Evolutionary conservation across 2,888 invertebrate species (phyloP).

Genomic region (Monoplex corrugatus): DNA sequence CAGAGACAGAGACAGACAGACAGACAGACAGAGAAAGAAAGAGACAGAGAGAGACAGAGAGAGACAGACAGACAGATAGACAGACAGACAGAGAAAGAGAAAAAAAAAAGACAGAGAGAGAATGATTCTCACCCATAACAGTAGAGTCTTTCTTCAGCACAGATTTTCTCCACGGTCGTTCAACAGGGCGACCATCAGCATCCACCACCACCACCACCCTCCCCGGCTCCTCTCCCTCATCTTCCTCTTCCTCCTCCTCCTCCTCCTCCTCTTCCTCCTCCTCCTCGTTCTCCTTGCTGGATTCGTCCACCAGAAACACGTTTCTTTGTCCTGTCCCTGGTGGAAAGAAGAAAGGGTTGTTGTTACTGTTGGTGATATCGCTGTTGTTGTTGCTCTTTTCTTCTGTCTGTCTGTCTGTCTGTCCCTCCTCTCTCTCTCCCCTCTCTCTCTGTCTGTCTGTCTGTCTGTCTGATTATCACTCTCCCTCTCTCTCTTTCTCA

Average conservation of each 20-base stretch:
- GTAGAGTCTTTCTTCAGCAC: conserved; percentile 9
- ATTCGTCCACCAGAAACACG: conserved; percentile 25
- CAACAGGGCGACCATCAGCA: neutral
- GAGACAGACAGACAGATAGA: neutral
- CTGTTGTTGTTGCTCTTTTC: too few species aligned
- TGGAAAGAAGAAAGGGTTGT: neutral
- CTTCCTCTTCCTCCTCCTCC: conserved; percentile 17
- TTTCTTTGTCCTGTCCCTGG: conserved; percentile 45
- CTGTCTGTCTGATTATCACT: too few species aligned
- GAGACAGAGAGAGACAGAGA: neutral
- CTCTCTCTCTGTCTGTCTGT: conserved; percentile 11
- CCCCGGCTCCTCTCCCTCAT: conserved; percentile 14
- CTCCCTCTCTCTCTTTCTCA: too few species aligned
- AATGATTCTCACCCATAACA: neutral
- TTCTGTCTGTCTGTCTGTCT: too few species aligned
- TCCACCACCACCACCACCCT: conserved; percentile 10
- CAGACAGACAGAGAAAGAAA: neutral
- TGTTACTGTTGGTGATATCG: neutral
- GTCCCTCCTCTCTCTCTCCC: neutral
- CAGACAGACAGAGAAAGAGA: neutral
- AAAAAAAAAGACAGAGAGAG: neutral
- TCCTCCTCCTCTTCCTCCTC: conserved; percentile 23
- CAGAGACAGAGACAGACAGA: neutral
- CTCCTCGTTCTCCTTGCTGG: neutral
- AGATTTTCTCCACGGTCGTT: conserved; percentile 4